A percentile compares a stretch with the other conserved stretches of the same genome.
phyloP scores from a whole-genome alignment of 2,797 vertebrate species.

The Danio choprae region DNA sequence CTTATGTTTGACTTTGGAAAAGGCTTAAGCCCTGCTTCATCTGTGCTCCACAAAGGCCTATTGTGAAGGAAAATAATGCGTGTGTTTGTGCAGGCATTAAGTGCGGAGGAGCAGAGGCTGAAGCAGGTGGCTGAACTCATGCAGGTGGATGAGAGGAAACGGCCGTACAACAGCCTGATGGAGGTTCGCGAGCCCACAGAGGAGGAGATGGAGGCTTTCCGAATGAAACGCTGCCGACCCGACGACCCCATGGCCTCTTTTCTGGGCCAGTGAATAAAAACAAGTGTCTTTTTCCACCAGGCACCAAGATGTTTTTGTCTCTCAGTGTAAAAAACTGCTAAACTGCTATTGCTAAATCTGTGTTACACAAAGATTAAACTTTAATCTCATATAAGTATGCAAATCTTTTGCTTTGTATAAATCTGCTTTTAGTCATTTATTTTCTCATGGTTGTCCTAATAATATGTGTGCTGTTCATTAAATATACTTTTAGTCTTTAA shows the following conservation, averaged over 20 bases:
- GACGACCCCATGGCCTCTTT: constrained; percentile 98
- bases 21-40: too few relatives aligned
- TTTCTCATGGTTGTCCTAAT: neutral
- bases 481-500: neutral
- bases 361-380: neutral
- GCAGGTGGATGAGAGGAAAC: constrained; percentile 95
- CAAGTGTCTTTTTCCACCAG: neutral
- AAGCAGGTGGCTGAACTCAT: constrained; percentile 88
- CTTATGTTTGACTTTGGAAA: too few relatives aligned
- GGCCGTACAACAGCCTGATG: constrained; percentile 87
- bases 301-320: neutral
- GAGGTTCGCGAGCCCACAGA: constrained; percentile 94
- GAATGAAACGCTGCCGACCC: constrained; percentile 90
- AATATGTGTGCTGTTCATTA: neutral
- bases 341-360: neutral
- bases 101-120: constrained; percentile 92
- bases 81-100: constrained; percentile 83
- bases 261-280: constrained; percentile 81
- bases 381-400: neutral
- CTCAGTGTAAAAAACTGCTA: neutral
- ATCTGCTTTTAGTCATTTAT: neutral
- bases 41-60: constrained; percentile 11
- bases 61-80: neutral
- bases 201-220: constrained; percentile 97
- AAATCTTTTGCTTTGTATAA: neutral